Base-by-base conservation (phyloP, 2,888 invertebrate species). In the Agrotis clavis region DNA sequence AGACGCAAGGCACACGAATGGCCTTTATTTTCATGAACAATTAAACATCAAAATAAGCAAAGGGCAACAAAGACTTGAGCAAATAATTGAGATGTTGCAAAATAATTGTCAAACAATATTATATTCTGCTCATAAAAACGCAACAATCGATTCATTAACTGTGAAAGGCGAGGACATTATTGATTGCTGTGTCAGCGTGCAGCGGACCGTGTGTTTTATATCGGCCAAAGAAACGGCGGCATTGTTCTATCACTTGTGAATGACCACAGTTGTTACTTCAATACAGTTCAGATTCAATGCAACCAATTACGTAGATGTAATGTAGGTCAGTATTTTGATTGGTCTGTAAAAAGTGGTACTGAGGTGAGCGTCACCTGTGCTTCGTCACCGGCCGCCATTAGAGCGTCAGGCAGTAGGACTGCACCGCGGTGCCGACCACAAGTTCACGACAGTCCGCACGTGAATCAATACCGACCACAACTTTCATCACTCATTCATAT, bases 141-240 rank as follows among this genome's bases (percentile, higher is more conserved):
- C 41, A 61, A 71, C 62, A 67, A 56, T 68, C 47, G 51, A 67
- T 45, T 66, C 77, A 77, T 75, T 70, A 77, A 71, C 61, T 60
- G 56, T 69, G 57, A 69, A 66, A 74, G 54, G 59, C 84, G 79
- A 84, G 83, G 84, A 84, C 84, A 73, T 65, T 75, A 84, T 75
- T 79, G 82, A 83, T 84, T 79, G 77, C 71, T 57, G 65, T 62
- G 67, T 76, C 70, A 65, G 65, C 65, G 72, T 67, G 60, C 74
- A 50, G 25, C 56, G 81, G 63, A 48, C 53, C 45, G 25, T 16
- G 5, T n/a, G 53, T 61, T 80, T 81, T 76, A 25, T 76, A 56
- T 51, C 45, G 56, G 45, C 45, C 45, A 66, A 80, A 76, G 54
- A 71, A 69, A 66, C 67, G n/a, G 47, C 18, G 47, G 25, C 50